phyloP scores from a whole-genome alignment of 1,140 invertebrate genomes.

The Trachymyrmex septentrionalis region DNA sequence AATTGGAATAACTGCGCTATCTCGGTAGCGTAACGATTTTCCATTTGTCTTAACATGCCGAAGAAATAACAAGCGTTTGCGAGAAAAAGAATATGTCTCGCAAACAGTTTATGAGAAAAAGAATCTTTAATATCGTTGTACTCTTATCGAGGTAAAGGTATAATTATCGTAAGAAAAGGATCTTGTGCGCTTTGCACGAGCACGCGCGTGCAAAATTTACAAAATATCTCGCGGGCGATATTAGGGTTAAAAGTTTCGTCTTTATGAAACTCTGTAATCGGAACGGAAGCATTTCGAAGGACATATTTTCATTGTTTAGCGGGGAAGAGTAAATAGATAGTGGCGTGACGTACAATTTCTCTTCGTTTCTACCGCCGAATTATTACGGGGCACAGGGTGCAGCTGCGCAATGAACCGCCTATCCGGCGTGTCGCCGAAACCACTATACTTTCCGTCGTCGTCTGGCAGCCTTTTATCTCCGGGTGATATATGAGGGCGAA shows the following conservation, averaged over 20 bases:
- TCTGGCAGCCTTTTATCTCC: slow-evolving; percentile 75
- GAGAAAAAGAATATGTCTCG: background rate
- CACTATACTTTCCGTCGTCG: slow-evolving; percentile 73
- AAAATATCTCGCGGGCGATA: background rate
- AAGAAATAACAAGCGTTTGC: background rate
- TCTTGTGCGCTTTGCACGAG: background rate
- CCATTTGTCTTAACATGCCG: background rate
- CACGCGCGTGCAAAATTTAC: background rate
- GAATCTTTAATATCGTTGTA: background rate
- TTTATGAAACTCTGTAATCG: background rate
- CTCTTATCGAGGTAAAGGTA: background rate
- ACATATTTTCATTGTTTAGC: slow-evolving; percentile 44
- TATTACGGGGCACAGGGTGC: slow-evolving; percentile 55
- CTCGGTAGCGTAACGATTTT: slow-evolving; percentile 1
- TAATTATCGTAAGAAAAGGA: background rate
- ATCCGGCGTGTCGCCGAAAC: slow-evolving; percentile 72
- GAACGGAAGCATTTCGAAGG: background rate
- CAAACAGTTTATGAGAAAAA: background rate
- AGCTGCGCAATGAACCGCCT: slow-evolving; percentile 62
- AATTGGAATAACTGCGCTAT: background rate
- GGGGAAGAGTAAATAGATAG: slow-evolving; percentile 44
- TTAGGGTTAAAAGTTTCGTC: background rate
- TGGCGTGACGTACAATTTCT: slow-evolving; percentile 58
- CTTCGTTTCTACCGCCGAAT: slow-evolving; percentile 58
- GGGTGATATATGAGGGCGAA: slow-evolving; percentile 72